Evolutionary conservation across 2,888 invertebrate species (phyloP), one percentile per base, ranked within the genome.

Genomic region (Morpho helenor): DNA sequence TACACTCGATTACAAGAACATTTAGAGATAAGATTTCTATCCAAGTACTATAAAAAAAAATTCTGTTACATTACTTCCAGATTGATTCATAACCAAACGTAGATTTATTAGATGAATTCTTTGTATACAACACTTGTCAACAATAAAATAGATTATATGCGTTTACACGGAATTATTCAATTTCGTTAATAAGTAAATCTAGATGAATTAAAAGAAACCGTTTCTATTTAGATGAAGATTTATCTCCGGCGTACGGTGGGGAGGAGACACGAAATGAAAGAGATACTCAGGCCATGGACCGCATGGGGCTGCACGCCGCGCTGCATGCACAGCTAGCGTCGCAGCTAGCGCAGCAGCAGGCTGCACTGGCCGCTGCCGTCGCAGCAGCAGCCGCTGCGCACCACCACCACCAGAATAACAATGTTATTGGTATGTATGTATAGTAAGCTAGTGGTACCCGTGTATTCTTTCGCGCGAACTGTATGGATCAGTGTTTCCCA

Each of bases 251-350:
- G 49, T 59, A 59, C 23, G 73, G 78, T 66, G 76, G 80, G 85
- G 92, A 92, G 78, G 92, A 86, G 81, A 87, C 78, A 70, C 92
- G 79, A 71, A 84, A 63, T 56, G 73, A 71, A 42, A 68, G 61
- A 50, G 63, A 63, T 80, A 73, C 73, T 79, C 71, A 73, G 54
- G 70, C 66, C 61, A 64, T 62, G 49, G 65, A 61, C 60, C 68
- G 81, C 52, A 77, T 73, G 60, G 78, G 77, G 68, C 81, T 86
- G 82, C 87, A 89, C 71, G 88, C 87, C 31, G 84, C 92, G 64
- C 83, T 92, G 62, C 93, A 93, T 74, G 93, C 93, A 70, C 93
- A 93, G 82, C 91, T 92, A 60, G 91, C 92, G 66, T 84, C 92
- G 73, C 93, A 93, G 74, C 84, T 92, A 68, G 88, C 92, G 72